Evolutionary conservation across 53 echinoderm and acorn worm species (phyloP).

Genomic region (Paelopatides confundens): DNA sequence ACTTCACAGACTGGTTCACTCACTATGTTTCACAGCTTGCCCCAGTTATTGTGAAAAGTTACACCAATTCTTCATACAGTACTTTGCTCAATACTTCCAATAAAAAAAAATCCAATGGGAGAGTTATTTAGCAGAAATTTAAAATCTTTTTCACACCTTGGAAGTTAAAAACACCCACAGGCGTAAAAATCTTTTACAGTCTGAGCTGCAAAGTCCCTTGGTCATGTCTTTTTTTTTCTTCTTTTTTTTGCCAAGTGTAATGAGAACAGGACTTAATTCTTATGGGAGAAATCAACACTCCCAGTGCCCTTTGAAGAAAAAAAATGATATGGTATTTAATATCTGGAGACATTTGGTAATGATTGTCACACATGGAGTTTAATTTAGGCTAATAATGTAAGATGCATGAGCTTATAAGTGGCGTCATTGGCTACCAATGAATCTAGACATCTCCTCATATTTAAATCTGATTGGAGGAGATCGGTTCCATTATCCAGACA

Average conservation of each 20-base stretch:
- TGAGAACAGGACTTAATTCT: too few species aligned
- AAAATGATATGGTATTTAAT: too few species aligned
- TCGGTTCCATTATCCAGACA: background rate
- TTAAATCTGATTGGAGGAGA: too few species aligned
- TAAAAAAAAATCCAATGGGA: constrained; percentile 8
- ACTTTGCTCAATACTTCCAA: background rate
- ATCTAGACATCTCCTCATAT: too few species aligned
- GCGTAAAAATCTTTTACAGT: background rate
- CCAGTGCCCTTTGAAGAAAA: too few species aligned
- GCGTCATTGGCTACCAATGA: too few species aligned
- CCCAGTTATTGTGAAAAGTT: constrained; percentile 1
- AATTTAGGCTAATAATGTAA: too few species aligned
- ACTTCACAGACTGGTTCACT: constrained; percentile 22
- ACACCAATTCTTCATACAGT: background rate
- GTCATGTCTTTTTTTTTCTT: too few species aligned
- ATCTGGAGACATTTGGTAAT: too few species aligned
- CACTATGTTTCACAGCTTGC: constrained; percentile 22
- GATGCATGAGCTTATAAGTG: too few species aligned
- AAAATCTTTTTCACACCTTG: constrained; percentile 36
- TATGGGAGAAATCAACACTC: too few species aligned
- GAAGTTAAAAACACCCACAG: background rate
- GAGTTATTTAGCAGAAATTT: constrained; percentile 20
- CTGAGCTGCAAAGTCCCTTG: background rate
- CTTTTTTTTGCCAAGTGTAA: background rate
- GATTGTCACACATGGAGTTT: too few species aligned